A percentile compares a stretch with the other conserved stretches of the same genome.
These are phyloP conservation scores for Pelobates fuscus DNA, from an alignment of 2,113 vertebrate genomes.

Conservation along the genomic window DNA sequence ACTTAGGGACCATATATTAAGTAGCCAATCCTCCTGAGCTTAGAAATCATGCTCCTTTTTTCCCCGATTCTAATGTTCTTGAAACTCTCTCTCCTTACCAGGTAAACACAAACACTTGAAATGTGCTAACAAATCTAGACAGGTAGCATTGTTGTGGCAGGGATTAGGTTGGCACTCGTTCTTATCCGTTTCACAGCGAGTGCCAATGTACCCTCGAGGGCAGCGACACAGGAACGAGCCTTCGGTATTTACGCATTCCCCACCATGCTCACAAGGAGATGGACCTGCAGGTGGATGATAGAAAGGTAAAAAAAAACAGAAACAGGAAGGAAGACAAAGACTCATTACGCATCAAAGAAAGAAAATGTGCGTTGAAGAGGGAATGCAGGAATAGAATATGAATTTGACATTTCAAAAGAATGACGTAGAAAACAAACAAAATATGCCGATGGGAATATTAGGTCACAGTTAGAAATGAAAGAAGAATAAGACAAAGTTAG, in stretches of 20 bases:
- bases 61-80: no score
- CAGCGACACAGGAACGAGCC: slow-evolving; percentile 66
- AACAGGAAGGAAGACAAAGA: background rate
- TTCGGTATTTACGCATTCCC: slow-evolving; percentile 62
- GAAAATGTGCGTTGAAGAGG: no score
- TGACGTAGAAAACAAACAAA: no score
- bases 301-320: background rate
- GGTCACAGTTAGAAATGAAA: no score
- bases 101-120: slow-evolving; percentile 65
- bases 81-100: no score
- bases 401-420: no score
- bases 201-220: slow-evolving; percentile 60
- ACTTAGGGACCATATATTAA: no score
- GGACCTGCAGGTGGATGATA: slow-evolving; percentile 46
- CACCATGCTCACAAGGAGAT: slow-evolving; percentile 62
- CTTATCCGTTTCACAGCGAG: slow-evolving; percentile 58
- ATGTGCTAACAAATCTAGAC: slow-evolving; percentile 59
- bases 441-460: no score
- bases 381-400: background rate
- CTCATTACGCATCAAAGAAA: background rate
- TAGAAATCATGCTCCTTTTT: no score
- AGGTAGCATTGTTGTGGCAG: slow-evolving; percentile 60
- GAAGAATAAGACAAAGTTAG: no score
- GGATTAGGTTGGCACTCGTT: slow-evolving; percentile 66
- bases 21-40: no score